Evolutionary conservation across 2,888 invertebrate species (phyloP), one percentile per base, ranked within the genome.

Genomic region (Orthosia incerta): DNA sequence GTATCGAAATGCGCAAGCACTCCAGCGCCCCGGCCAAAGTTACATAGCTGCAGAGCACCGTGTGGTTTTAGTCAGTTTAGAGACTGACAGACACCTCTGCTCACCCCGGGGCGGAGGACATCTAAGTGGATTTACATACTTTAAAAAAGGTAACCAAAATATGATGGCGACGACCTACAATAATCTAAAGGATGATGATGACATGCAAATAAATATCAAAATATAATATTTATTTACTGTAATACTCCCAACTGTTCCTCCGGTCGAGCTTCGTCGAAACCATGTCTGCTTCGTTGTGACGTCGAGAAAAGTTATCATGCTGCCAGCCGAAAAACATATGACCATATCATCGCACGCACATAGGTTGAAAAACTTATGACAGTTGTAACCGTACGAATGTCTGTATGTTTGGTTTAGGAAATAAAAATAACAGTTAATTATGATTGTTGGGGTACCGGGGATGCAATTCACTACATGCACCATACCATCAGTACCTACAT

Each of bases 361-460:
- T 59, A 99, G 92, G 91, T 99, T 99, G 90, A 98, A 98, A 74
- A 97, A 97, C 87, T 97, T 98, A 83, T 97, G 97, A 90, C 98
- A 98, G 91, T 99, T 98, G 91, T 98, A 99, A 13, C 98, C 98
- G 91, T 97, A 99, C 0, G 99, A 99, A 94, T 98, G 97, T 90
- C 98, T 99, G 39, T 39, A 39, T 4, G 23, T 23, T 62, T 20
- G 50, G 88, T 86, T 90, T 83, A 90, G 89, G 83, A 86, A 73
- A 50, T 55, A 0, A 12, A 50, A 48, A 60, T 26, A 60, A 53
- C 12, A 4, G 26, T 18, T 55, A 63, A 46, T 18, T 23, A 18
- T 18, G 26, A 66, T 68, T 66, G 26, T 31, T 31, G 31, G 31
- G 7, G 31, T 31, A 31, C 31, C 31, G 31, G 31, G 31, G 31